A percentile compares a stretch with the other conserved stretches of the same genome.
phyloP scores from a whole-genome alignment of 2,888 invertebrate species.

The Drosophila ustulata region DNA sequence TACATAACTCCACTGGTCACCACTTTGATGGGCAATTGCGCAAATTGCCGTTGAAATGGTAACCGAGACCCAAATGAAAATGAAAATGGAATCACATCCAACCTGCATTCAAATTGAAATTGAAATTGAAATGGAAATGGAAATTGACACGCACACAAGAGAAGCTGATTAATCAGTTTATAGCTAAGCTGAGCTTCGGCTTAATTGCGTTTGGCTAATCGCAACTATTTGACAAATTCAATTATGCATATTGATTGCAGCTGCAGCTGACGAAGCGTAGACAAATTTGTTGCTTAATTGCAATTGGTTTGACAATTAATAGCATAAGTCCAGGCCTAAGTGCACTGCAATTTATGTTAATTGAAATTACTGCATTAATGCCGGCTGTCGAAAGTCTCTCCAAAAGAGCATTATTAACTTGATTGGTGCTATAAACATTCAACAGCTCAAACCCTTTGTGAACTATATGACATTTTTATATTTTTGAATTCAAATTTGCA shows the following conservation, averaged over 20 bases:
- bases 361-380: background rate
- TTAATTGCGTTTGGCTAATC: background rate
- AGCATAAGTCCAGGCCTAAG: background rate
- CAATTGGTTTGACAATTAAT: background rate
- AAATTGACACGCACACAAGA: constrained; percentile 10
- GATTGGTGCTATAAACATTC: too few species aligned
- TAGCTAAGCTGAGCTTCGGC: background rate
- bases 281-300: constrained; percentile 2
- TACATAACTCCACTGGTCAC: constrained; percentile 15
- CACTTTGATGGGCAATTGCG: constrained; percentile 26
- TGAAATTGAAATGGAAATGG: constrained; percentile 2
- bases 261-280: background rate
- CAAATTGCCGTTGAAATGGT: constrained; percentile 31
- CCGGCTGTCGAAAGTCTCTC: background rate
- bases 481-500: too few species aligned
- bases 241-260: background rate
- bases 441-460: too few species aligned
- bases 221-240: background rate
- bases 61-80: background rate
- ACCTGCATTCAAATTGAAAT: constrained; percentile 6
- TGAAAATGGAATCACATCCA: background rate
- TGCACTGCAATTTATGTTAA: background rate
- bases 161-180: background rate
- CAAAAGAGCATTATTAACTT: too few species aligned
- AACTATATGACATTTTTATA: too few species aligned